Percentiles rank a stretch among this genome's conserved stretches.
Conservation (phyloP, 2,113 vertebrate species). For the Misgurnus mizolepis region DNA sequence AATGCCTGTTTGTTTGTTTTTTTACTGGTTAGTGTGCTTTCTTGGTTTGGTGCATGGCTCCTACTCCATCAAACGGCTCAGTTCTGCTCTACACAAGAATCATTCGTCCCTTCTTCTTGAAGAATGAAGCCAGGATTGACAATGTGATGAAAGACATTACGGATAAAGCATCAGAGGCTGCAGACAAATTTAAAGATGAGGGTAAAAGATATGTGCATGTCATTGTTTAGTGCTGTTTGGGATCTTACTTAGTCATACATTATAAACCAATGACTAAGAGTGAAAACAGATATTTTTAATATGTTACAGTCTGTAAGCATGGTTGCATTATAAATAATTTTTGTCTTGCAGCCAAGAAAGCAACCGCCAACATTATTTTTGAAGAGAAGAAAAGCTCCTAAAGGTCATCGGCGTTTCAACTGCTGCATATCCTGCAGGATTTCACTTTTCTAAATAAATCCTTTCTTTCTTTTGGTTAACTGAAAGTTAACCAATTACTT, state of each 20-base stretch:
- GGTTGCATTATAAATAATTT: neutral
- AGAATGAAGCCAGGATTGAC: conserved; percentile 85
- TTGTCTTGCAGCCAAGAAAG: conserved; percentile 84
- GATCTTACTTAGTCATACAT: too few species aligned
- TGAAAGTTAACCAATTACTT: conserved; percentile 2
- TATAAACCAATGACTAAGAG: too few species aligned
- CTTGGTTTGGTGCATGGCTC: conserved; percentile 96
- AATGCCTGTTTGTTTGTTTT: neutral
- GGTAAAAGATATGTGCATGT: conserved; percentile 68
- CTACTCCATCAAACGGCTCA: conserved; percentile 87
- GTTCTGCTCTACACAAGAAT: conserved; percentile 84
- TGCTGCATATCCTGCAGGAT: conserved; percentile 62
- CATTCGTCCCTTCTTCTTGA: conserved; percentile 91
- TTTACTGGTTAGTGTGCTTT: conserved; percentile 82
- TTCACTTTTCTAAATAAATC: conserved; percentile 57
- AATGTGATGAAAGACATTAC: conserved; percentile 83
- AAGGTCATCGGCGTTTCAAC: conserved; percentile 49
- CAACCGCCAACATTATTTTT: conserved; percentile 90
- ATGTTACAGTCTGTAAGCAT: too few species aligned
- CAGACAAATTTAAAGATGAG: conserved; percentile 87
- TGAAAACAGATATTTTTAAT: too few species aligned
- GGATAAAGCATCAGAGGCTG: conserved; percentile 89
- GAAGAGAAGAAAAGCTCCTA: conserved; percentile 94
- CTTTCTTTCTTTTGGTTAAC: conserved; percentile 56
- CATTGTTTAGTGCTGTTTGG: too few species aligned